These are phyloP conservation scores for Gopherus evgoodei DNA, from an alignment of 2,113 vertebrate genomes.

Conservation along the genomic window DNA sequence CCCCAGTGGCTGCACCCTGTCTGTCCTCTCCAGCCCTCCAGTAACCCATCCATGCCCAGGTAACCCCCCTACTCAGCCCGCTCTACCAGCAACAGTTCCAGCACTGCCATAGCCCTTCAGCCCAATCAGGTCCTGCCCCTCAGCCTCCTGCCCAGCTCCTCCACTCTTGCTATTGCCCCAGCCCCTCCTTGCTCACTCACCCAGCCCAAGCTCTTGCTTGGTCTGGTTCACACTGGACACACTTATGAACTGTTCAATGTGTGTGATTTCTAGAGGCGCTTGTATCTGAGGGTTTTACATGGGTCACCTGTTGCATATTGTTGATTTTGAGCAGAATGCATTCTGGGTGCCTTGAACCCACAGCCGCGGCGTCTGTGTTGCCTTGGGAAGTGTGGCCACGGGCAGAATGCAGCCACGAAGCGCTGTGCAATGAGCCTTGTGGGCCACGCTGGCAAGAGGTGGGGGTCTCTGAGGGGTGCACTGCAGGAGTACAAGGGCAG, in stretches of 20 bases:
- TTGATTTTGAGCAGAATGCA: slow-evolving; percentile 50
- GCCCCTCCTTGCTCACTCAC: not conserved
- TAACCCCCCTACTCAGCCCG: no score
- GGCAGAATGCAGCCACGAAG: no score
- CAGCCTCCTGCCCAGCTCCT: not conserved
- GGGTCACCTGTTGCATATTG: slow-evolving; percentile 50
- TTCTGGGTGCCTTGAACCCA: not conserved
- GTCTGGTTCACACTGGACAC: slow-evolving; percentile 9
- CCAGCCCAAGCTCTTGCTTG: not conserved
- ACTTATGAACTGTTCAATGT: slow-evolving; percentile 23
- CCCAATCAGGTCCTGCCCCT: no score
- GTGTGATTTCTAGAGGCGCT: slow-evolving; percentile 61
- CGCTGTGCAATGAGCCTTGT: no score
- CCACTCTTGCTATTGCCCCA: not conserved
- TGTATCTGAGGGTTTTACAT: slow-evolving; percentile 51
- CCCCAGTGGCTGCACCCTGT: not conserved
- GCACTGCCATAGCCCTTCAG: not conserved
- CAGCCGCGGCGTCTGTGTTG: not conserved
- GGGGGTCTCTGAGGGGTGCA: no score
- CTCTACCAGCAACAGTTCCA: no score
- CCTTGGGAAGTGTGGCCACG: no score
- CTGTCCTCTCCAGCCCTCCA: no score
- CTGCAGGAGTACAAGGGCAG: no score
- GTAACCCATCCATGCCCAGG: not conserved
- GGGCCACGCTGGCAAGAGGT: no score